Evolutionary conservation across 2,113 vertebrate species (phyloP), one percentile per base, ranked within the genome.

Genomic region (Ceyx margarethae): DNA sequence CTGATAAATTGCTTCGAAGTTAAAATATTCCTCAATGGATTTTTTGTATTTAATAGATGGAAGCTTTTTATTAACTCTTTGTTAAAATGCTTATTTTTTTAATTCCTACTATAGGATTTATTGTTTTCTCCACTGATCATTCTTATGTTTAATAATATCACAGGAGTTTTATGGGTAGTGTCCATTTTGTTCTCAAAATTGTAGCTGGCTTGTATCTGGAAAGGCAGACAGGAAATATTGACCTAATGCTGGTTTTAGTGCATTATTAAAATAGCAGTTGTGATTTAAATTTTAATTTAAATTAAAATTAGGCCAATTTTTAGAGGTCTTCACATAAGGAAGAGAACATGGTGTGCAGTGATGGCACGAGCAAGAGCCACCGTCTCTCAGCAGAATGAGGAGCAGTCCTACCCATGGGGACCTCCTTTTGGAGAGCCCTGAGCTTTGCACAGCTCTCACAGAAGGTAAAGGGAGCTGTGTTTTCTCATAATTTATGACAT

Each of bases 281-380:
- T 37, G 19, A 54, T 87, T 87, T 37, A 37, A 37, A 37, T 91
- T 68, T n/a, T 31, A 53, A 8, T 18, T 54, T 61, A 31, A 75
- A 64, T 64, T 77, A n/a, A 81, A 65, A 35, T 53, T 10, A 68
- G 23, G 13, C 31, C 15, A 42, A 37, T 61, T 61, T 61, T 65
- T 33, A 16, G 29, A 79, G 62, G 20, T 40, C 45, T 68, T 76
- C 33, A 3, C 17, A 3, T 10, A 22, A 53, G 23, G 66, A 64
- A 58, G n/a, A 58, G 11, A 54, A 19, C 0, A 0, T 1, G 0
- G 46, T 9, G 17, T 20, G 43, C 48, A 42, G 15, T 2, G 11
- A 56, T 50, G 53, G 17, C 33, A 46, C 33, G 31, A 37, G 13
- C 17, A 51, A 43, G 42, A 57, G 23, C 25, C 61, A 33, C 11